phyloP scores from a whole-genome alignment of 2,113 vertebrate genomes.

The Nesoenas mayeri region DNA sequence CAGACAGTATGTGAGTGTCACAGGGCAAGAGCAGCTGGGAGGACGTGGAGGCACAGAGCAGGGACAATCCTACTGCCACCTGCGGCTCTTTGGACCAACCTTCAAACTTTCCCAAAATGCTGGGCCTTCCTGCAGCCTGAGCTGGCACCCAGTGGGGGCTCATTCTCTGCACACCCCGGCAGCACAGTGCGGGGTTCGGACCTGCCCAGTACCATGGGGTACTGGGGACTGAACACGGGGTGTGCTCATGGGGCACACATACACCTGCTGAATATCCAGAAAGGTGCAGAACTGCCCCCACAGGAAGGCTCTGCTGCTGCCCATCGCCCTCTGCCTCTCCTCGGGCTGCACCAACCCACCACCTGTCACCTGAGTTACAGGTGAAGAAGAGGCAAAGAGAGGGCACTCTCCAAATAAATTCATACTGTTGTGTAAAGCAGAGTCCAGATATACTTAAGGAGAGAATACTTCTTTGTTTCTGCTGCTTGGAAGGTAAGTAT shows the following conservation, averaged over 20 bases:
- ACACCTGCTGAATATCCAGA: not conserved
- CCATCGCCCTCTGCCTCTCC: not conserved
- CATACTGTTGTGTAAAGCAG: not conserved
- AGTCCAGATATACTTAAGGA: not conserved
- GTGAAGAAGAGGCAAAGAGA: not conserved
- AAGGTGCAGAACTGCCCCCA: fast-evolving
- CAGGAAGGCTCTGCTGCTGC: not conserved
- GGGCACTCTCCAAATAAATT: not conserved
- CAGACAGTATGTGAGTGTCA: not conserved
- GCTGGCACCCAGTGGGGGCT: no score
- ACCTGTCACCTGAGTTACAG: fast-evolving
- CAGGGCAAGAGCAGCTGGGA: not conserved
- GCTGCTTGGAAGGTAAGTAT: not conserved
- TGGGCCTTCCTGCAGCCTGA: not conserved
- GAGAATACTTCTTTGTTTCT: not conserved
- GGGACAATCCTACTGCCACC: not conserved
- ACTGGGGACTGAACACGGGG: no score
- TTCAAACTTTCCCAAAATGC: not conserved
- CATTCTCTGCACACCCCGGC: not conserved
- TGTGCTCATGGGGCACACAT: not conserved
- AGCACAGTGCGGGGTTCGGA: no score
- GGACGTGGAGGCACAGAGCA: not conserved
- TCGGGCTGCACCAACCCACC: not conserved
- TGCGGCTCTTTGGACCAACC: not conserved
- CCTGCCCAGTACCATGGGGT: no score